These are phyloP conservation scores for Caradrina kadenii DNA, from an alignment of 2,888 invertebrate genomes.

Conservation along the genomic window DNA sequence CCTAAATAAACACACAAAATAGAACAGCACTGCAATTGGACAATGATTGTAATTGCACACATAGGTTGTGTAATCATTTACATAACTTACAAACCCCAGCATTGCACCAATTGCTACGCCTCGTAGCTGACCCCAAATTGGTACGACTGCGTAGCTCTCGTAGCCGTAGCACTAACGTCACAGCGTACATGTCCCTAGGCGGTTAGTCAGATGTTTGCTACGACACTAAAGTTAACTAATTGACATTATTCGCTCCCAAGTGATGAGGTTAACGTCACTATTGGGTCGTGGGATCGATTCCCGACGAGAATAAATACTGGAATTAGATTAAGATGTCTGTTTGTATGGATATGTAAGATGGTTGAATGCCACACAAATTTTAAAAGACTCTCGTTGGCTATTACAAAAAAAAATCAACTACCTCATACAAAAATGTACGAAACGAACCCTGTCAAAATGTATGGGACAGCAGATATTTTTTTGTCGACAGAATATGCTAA, in stretches of 20 bases:
- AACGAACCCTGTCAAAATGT: too few species aligned
- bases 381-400: too few species aligned
- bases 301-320: neutral
- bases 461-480: too few species aligned
- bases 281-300: conserved; percentile 7
- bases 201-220: conserved; percentile 24
- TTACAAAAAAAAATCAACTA: too few species aligned
- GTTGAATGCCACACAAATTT: too few species aligned
- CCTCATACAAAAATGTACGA: too few species aligned
- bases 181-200: conserved; percentile 18
- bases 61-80: neutral
- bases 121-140: conserved; percentile 34
- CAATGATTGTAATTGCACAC: too few species aligned
- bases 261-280: neutral
- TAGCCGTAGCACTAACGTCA: conserved; percentile 45
- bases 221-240: conserved; percentile 31
- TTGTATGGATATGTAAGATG: too few species aligned
- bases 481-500: too few species aligned
- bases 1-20: neutral
- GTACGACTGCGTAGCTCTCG: conserved; percentile 34
- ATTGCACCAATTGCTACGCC: conserved; percentile 29
- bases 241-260: conserved; percentile 15
- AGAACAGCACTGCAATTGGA: too few species aligned
- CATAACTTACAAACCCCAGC: conserved; percentile 9
- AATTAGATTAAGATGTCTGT: too few species aligned